Conservation (phyloP, 1,140 invertebrate species). For the Zaprionus tsacasi region DNA sequence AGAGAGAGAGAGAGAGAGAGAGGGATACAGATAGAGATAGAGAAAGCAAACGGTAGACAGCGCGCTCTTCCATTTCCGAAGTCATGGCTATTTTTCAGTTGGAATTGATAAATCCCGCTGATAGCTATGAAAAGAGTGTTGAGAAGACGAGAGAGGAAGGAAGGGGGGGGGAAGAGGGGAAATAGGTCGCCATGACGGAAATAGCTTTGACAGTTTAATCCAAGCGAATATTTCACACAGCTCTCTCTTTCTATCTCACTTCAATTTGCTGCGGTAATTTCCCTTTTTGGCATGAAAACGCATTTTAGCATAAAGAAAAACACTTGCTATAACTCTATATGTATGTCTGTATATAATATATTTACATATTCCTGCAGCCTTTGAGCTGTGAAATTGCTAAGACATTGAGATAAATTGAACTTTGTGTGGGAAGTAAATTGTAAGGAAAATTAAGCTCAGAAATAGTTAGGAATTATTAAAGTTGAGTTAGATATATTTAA, state of each 20-base stretch:
- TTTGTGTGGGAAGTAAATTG: too few relatives aligned
- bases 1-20: neutral
- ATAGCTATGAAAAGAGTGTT: slow-evolving; percentile 20
- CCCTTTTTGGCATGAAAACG: slow-evolving; percentile 32
- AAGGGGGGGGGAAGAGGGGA: neutral
- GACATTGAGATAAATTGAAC: neutral
- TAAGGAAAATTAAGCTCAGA: too few relatives aligned
- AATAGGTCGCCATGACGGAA: slow-evolving; percentile 62
- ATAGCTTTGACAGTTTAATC: slow-evolving; percentile 70
- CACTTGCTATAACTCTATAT: too few relatives aligned
- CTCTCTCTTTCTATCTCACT: neutral
- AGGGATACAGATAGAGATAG: neutral
- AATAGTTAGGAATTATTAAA: too few relatives aligned
- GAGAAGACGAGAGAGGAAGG: neutral
- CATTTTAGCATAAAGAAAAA: slow-evolving; percentile 3
- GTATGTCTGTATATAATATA: neutral
- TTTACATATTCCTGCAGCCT: slow-evolving; percentile 15
- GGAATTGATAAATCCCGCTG: slow-evolving; percentile 64
- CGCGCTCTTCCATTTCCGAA: slow-evolving; percentile 57
- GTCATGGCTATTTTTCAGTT: slow-evolving; percentile 60
- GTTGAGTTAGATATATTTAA: too few relatives aligned
- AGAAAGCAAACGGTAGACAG: slow-evolving; percentile 19
- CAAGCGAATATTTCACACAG: slow-evolving; percentile 42
- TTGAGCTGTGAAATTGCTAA: neutral
- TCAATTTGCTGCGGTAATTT: slow-evolving; percentile 47